phyloP scores from a whole-genome alignment of 2,113 vertebrate species.

The Otocyon megalotis region DNA sequence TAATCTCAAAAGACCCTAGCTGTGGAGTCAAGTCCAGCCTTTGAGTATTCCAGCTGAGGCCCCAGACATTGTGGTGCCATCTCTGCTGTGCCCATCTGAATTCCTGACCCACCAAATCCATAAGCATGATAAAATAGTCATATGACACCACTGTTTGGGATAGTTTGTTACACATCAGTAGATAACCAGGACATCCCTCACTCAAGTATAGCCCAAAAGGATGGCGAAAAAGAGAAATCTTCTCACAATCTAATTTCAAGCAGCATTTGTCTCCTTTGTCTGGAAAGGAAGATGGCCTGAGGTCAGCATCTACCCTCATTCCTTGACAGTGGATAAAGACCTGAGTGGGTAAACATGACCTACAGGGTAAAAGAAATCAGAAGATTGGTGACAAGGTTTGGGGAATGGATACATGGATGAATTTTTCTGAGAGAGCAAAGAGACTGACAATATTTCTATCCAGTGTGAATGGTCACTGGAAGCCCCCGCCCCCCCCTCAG shows the following conservation, averaged over 20 bases:
- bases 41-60: not conserved
- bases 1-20: not conserved
- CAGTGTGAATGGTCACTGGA: not conserved
- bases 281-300: not conserved
- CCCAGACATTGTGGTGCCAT: not conserved
- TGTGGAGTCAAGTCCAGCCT: not conserved
- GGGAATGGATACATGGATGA: not conserved
- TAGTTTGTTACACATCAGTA: not conserved
- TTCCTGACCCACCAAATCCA: not conserved
- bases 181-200: constrained; percentile 11
- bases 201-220: not conserved
- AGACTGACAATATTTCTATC: not conserved
- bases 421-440: constrained; percentile 19
- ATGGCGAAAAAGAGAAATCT: not conserved
- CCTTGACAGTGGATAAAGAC: constrained; percentile 27
- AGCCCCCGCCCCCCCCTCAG: not conserved
- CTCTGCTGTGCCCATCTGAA: constrained; percentile 12
- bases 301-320: not conserved
- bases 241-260: constrained; percentile 7
- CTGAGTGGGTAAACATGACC: not conserved
- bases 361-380: constrained; percentile 37
- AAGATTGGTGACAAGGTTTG: constrained; percentile 1
- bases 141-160: not conserved
- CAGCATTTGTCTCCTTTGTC: not conserved
- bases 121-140: not conserved